phyloP scores from a whole-genome alignment of 1,140 invertebrate species.

The Lutraria rhynchaena region DNA sequence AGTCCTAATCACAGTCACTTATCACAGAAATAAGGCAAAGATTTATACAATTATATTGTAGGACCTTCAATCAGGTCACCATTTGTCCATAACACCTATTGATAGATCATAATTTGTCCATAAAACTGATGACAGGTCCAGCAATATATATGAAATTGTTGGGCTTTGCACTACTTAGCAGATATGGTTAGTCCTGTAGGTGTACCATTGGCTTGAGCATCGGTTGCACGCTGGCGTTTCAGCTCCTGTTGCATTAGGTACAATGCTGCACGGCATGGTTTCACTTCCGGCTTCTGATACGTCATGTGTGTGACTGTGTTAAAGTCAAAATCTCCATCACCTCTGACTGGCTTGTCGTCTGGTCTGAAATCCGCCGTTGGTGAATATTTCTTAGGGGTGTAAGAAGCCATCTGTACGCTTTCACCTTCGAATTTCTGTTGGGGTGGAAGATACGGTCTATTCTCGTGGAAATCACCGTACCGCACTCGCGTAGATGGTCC shows the following conservation, averaged over 20 bases:
- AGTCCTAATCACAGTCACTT: too few relatives aligned
- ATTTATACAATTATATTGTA: too few relatives aligned
- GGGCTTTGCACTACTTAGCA: slow-evolving; percentile 43
- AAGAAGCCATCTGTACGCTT: slow-evolving; percentile 70
- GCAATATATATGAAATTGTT: too few relatives aligned
- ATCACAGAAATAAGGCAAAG: too few relatives aligned
- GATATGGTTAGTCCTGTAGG: slow-evolving; percentile 42
- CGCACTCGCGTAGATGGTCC: slow-evolving; percentile 62
- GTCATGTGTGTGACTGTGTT: slow-evolving; percentile 71
- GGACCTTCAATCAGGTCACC: too few relatives aligned
- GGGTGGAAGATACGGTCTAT: slow-evolving; percentile 72
- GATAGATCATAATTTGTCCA: too few relatives aligned
- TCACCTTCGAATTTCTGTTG: slow-evolving; percentile 69
- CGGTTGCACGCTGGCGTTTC: slow-evolving; percentile 50
- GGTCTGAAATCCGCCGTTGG: slow-evolving; percentile 67
- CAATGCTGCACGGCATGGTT: slow-evolving; percentile 72
- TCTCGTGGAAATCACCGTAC: slow-evolving; percentile 78
- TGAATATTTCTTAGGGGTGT: slow-evolving; percentile 67
- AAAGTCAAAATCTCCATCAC: slow-evolving; percentile 67
- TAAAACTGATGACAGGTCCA: too few relatives aligned
- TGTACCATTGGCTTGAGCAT: slow-evolving; percentile 13
- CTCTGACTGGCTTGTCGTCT: slow-evolving; percentile 63
- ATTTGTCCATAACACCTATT: too few relatives aligned
- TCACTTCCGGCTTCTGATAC: slow-evolving; percentile 70
- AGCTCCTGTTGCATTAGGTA: slow-evolving; percentile 77